A percentile compares a stretch with the other conserved stretches of the same genome.
These are phyloP conservation scores for Platyscapa corneri DNA, from an alignment of 1,140 invertebrate genomes.

Conservation along the genomic window DNA sequence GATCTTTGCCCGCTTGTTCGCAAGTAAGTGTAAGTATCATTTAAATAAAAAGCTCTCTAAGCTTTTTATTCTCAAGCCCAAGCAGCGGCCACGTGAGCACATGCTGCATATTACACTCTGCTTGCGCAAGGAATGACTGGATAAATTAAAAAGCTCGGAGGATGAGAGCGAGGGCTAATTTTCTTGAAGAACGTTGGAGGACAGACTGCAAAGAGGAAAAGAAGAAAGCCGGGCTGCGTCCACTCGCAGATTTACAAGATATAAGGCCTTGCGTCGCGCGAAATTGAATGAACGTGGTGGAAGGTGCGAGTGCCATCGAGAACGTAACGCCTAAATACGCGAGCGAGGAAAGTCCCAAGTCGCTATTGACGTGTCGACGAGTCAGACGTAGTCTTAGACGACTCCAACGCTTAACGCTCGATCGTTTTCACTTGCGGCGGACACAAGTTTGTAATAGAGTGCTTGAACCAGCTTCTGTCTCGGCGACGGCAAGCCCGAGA, in stretches of 20 bases:
- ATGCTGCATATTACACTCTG: neutral
- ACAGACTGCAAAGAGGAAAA: neutral
- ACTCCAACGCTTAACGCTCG: constrained; percentile 31
- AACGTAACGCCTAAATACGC: neutral
- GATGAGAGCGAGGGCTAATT: neutral
- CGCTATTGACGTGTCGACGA: neutral
- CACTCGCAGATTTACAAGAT: neutral
- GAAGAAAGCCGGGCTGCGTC: neutral
- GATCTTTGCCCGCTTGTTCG: neutral
- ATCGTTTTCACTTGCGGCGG: constrained; percentile 50
- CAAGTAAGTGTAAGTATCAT: neutral
- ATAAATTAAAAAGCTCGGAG: neutral
- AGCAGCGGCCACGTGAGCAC: neutral
- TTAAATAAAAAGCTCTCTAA: neutral
- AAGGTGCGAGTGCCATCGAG: neutral
- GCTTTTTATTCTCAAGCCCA: neutral
- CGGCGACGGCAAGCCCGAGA: neutral
- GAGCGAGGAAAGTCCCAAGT: constrained; percentile 20
- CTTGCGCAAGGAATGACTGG: neutral
- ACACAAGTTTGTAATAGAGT: constrained; percentile 43
- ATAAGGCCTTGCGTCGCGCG: neutral
- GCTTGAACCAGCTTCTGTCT: neutral
- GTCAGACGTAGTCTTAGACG: neutral
- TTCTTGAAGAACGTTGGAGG: neutral
- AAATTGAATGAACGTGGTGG: neutral